These are phyloP conservation scores for Craterocephalus amniculus DNA, from an alignment of 2,797 vertebrate genomes.

Conservation along the genomic window DNA sequence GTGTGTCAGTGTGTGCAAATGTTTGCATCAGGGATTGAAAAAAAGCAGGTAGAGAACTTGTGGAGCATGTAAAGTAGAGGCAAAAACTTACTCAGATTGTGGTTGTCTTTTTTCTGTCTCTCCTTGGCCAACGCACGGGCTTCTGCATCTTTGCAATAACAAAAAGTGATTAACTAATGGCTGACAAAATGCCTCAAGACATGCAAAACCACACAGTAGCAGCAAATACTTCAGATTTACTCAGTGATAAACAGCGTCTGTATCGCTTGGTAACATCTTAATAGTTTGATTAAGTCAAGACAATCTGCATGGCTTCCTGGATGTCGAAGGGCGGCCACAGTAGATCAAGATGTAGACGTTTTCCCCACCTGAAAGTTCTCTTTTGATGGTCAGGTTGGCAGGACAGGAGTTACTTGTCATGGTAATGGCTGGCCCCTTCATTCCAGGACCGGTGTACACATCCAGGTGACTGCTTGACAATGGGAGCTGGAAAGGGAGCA, in stretches of 20 bases:
- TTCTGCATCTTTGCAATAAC: constrained; percentile 88
- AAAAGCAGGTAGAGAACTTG: not conserved
- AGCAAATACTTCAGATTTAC: constrained; percentile 6
- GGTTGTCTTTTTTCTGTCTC: constrained; percentile 99
- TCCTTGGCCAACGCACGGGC: constrained; percentile 94
- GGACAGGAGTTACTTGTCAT: constrained; percentile 99
- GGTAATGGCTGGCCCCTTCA: constrained; percentile 89
- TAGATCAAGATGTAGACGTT: not conserved
- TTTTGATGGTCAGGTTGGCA: constrained; percentile 93
- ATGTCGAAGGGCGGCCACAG: not conserved
- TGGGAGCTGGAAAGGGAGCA: constrained; percentile 85
- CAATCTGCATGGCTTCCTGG: not conserved
- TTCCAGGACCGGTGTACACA: constrained; percentile 91
- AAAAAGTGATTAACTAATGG: constrained; percentile 68
- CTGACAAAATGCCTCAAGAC: constrained; percentile 3
- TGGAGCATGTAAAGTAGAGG: not conserved
- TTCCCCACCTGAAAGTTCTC: constrained; percentile 89
- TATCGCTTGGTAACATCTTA: not conserved
- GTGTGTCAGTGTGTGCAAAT: constrained; percentile 5
- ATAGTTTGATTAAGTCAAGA: not conserved
- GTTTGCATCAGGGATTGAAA: not conserved
- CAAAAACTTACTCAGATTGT: constrained; percentile 94
- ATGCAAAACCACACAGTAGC: not conserved
- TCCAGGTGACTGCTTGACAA: constrained; percentile 97
- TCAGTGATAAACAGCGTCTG: not conserved